Evolutionary conservation across 2,888 invertebrate genomes (phyloP), one percentile per base, ranked within the genome.

Genomic region (Drosophila hamatofila): DNA sequence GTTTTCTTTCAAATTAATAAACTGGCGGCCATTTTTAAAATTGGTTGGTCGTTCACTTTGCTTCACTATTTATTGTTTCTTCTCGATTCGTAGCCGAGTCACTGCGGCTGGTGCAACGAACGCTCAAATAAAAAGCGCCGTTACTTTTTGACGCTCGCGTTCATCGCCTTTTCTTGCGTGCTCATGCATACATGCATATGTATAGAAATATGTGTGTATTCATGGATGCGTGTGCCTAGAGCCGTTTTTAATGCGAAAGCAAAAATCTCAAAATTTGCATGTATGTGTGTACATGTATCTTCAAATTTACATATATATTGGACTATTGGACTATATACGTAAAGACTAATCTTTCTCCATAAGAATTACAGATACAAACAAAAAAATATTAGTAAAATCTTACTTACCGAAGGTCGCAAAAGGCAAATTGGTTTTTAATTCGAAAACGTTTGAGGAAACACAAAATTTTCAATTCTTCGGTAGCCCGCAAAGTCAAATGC

Each of bases 41-140:
- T 44, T 64, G 67, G 46, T 78, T 75, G 77, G 71, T 77, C 78
- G 67, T 75, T 72, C 78, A 78, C 78, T 78, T 78, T 63, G 49
- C 16, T 23, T 9, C 27, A 49, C 23, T 65, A 33, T 61, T 73
- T 77, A 46, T 63, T 60, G 42, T 35, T 52, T 44, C 58, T 58
- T 25, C 27, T 51, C n/a, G 55, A 55, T 42, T 49, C 18, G 21
- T 42, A 44, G 58, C 14, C 55, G 25, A n/a, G 21, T 11, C 21
- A 49, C 41, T 25, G 35, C 27, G 54, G 39, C 63, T 70, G 16
- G 78, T 64, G 78, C 78, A 78, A 78, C 78, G 78, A 78, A 72
- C 78, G 78, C 78, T 75, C 23, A 21, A 51, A 21, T 42, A 37
- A 21, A 56, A 61, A 46, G 37, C 46, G 59, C 78, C 78, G 78